phyloP scores from a whole-genome alignment of 2,113 vertebrate genomes.

The Tragelaphus buxtoni region DNA sequence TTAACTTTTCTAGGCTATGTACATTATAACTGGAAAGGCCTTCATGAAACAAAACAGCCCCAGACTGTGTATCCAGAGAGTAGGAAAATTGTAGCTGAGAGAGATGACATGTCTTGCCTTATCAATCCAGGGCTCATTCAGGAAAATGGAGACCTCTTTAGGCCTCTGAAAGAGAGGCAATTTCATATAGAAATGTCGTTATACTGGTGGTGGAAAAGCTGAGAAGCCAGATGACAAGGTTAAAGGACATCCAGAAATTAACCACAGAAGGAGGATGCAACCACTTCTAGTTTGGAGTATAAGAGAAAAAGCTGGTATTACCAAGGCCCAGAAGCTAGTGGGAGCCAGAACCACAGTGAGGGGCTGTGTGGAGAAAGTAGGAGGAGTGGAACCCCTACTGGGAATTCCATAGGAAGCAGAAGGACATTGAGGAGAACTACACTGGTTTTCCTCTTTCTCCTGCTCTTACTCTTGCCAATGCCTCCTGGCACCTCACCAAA shows the following conservation, averaged over 20 bases:
- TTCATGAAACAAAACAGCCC: neutral
- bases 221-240: neutral
- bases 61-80: neutral
- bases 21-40: neutral
- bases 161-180: neutral
- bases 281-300: neutral
- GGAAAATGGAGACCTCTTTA: neutral
- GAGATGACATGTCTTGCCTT: neutral
- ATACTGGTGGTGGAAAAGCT: neutral
- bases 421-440: neutral
- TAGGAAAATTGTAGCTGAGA: neutral
- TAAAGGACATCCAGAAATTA: neutral
- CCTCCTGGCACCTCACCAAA: neutral
- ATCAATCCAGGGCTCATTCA: neutral
- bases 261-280: neutral
- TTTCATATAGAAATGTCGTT: neutral
- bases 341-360: neutral
- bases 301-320: neutral
- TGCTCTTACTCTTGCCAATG: neutral
- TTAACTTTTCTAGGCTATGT: neutral
- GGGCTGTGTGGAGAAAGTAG: neutral
- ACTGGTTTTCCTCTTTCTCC: neutral
- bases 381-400: neutral
- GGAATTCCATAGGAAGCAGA: neutral
- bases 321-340: neutral